phyloP scores from a whole-genome alignment of 2,113 vertebrate genomes.

The Vidua chalybeata region DNA sequence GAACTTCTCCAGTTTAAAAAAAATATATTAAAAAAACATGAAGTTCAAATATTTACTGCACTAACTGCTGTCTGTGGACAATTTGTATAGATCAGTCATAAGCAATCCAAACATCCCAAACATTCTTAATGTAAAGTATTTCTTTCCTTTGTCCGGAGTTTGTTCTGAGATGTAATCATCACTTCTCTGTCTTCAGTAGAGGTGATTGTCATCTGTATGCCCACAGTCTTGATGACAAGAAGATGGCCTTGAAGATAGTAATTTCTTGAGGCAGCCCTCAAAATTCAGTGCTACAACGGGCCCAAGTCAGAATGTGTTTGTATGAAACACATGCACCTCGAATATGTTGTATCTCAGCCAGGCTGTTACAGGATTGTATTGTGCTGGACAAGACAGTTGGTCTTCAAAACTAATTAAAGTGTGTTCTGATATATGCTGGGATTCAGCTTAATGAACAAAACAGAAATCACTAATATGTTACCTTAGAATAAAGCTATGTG shows the following conservation, averaged over 20 bases:
- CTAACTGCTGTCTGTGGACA: background rate
- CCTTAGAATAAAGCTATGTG: background rate
- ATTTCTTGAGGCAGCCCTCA: background rate
- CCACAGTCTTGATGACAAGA: background rate
- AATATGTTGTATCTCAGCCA: background rate
- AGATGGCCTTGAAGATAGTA: background rate
- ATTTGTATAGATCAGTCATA: background rate
- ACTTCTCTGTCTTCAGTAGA: background rate
- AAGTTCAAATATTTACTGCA: background rate
- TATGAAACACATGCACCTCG: background rate
- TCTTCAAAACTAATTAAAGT: background rate
- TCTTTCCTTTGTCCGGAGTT: background rate
- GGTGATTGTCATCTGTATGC: background rate
- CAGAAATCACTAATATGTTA: background rate
- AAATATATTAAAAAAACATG: too few species aligned
- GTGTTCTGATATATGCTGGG: background rate
- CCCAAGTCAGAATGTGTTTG: background rate
- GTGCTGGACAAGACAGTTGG: background rate
- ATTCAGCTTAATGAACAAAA: background rate
- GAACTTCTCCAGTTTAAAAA: background rate
- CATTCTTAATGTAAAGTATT: background rate
- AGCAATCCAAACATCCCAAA: background rate
- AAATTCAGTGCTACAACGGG: background rate
- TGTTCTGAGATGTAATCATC: background rate
- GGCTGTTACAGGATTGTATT: background rate